These are phyloP conservation scores for Oncorhynchus gorbuscha DNA, from an alignment of 2,113 vertebrate genomes.

Conservation along the genomic window DNA sequence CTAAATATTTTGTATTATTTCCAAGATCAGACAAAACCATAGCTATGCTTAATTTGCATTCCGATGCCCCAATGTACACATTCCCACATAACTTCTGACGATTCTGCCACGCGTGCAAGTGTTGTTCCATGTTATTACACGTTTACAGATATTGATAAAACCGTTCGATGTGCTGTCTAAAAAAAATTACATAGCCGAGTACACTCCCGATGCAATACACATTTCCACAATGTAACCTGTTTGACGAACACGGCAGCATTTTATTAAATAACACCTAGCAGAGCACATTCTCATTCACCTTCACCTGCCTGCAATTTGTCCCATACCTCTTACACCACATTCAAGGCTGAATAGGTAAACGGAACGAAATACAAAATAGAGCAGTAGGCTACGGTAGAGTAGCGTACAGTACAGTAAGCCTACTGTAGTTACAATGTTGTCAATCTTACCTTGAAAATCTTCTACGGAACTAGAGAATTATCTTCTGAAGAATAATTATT, in stretches of 20 bases:
- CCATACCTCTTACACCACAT: background rate
- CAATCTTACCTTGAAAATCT: too few relatives aligned
- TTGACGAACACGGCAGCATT: slow-evolving; percentile 55
- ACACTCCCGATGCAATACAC: background rate
- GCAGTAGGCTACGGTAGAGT: background rate
- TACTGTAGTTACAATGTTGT: too few relatives aligned
- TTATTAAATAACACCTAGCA: slow-evolving; percentile 29
- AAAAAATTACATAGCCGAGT: background rate
- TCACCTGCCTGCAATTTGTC: slow-evolving; percentile 42
- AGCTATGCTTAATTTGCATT: too few relatives aligned
- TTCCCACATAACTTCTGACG: background rate
- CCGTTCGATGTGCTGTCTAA: background rate
- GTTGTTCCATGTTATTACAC: background rate
- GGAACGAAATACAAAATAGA: background rate
- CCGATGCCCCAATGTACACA: too few relatives aligned
- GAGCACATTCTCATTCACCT: slow-evolving; percentile 45
- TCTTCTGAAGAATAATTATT: background rate
- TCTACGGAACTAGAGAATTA: too few relatives aligned
- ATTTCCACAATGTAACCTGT: background rate
- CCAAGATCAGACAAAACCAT: too few relatives aligned
- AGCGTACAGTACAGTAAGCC: background rate
- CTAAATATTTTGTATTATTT: too few relatives aligned
- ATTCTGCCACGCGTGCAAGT: background rate
- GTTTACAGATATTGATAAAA: background rate
- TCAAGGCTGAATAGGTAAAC: background rate